Percentiles rank a stretch among this genome's conserved stretches.
These are phyloP conservation scores for Lottia gigantea DNA, from an alignment of 2,888 invertebrate species.

Conservation along the genomic window DNA sequence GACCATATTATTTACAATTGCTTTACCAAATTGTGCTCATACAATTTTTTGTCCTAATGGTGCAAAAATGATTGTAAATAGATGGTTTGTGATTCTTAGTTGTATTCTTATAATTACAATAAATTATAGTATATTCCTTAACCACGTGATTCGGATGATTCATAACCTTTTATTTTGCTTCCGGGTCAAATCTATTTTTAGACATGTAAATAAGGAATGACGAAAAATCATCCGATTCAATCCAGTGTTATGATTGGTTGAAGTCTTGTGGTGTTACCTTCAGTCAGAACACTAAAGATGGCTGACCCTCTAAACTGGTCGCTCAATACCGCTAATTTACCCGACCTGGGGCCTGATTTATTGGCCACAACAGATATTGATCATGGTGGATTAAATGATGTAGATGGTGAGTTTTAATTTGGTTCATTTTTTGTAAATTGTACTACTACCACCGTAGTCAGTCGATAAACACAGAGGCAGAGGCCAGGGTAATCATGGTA, in stretches of 20 bases:
- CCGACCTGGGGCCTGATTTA: conserved; percentile 50
- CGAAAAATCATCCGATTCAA: conserved; percentile 56
- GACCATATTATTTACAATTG: too few relatives aligned
- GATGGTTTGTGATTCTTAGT: too few relatives aligned
- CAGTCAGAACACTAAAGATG: conserved; percentile 37
- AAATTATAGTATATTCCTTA: too few relatives aligned
- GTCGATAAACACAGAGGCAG: too few relatives aligned
- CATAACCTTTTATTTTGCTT: conserved; percentile 5
- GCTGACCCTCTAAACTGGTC: conserved; percentile 46
- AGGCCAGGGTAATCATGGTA: too few relatives aligned
- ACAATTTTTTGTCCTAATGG: too few relatives aligned
- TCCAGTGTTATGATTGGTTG: conserved; percentile 46
- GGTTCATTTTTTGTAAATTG: neutral
- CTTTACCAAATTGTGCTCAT: too few relatives aligned
- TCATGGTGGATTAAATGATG: conserved; percentile 44
- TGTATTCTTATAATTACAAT: too few relatives aligned
- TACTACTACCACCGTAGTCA: too few relatives aligned
- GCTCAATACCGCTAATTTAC: conserved; percentile 44
- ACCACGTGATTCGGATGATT: neutral
- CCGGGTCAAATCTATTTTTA: neutral
- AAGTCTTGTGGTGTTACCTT: conserved; percentile 50
- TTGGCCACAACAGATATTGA: conserved; percentile 47
- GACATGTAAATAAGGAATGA: conserved; percentile 28
- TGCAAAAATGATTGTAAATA: too few relatives aligned
- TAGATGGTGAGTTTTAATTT: conserved; percentile 56